A percentile compares a stretch with the other conserved stretches of the same genome.
Conservation (phyloP, 2,888 invertebrate genomes). For the Cerceris ruficornis region DNA sequence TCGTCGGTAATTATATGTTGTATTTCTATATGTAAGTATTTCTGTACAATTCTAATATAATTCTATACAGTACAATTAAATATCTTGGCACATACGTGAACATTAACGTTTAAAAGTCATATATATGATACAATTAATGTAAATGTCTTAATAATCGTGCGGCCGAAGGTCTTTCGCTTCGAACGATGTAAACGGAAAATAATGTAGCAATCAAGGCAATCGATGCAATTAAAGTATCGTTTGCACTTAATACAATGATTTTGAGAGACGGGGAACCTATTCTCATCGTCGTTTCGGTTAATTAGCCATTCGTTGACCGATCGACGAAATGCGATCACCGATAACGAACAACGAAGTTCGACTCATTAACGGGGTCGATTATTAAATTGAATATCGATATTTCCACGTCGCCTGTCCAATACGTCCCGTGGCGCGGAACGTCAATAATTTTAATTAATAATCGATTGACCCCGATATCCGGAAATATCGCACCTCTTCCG, state of each 20-base stretch:
- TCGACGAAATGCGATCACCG: constrained; percentile 28
- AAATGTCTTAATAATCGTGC: too few relatives aligned
- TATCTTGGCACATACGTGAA: too few relatives aligned
- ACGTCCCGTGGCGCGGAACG: constrained; percentile 29
- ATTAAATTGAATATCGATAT: constrained; percentile 53
- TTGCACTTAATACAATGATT: constrained; percentile 5
- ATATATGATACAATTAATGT: too few relatives aligned
- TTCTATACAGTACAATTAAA: too few relatives aligned
- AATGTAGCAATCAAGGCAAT: constrained; percentile 1
- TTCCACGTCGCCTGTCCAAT: constrained; percentile 17
- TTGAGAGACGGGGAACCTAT: background rate
- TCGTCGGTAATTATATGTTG: too few relatives aligned
- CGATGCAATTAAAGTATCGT: background rate
- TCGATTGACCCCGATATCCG: constrained; percentile 49
- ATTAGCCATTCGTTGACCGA: constrained; percentile 14
- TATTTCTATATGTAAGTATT: too few relatives aligned
- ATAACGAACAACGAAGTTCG: constrained; percentile 13
- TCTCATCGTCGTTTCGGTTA: background rate
- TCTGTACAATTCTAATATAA: too few relatives aligned
- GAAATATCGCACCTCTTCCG: constrained; percentile 12
- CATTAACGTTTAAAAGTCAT: too few relatives aligned
- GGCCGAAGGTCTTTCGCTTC: too few relatives aligned
- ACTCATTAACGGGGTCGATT: constrained; percentile 37
- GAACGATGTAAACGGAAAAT: constrained; percentile 6
- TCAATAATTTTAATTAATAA: constrained; percentile 52